Conservation (phyloP, 2,797 vertebrate species). For the Euphonia xanthogaster region DNA sequence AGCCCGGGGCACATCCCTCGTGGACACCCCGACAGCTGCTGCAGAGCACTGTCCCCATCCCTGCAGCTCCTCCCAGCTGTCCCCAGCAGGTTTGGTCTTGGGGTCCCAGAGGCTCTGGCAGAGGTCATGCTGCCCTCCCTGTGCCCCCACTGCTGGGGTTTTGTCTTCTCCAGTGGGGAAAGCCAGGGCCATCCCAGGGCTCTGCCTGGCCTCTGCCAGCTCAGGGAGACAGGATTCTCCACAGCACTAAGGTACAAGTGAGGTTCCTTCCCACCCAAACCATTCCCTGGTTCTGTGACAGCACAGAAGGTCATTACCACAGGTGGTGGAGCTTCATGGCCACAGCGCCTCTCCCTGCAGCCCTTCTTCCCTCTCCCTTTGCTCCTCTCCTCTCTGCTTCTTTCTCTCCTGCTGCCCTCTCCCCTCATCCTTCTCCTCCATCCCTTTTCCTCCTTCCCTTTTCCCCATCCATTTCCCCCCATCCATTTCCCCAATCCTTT, state of each 20-base stretch:
- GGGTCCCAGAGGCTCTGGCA: neutral
- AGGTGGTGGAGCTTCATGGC: neutral
- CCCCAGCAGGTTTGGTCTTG: neutral
- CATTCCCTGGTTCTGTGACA: rapidly evolving
- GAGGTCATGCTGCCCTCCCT: neutral
- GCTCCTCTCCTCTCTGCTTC: neutral
- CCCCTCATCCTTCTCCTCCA: too few species aligned
- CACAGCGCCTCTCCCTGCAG: neutral
- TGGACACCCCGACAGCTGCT: rapidly evolving
- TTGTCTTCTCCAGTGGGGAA: neutral
- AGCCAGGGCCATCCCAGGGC: neutral
- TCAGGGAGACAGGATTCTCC: neutral
- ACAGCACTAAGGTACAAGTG: neutral
- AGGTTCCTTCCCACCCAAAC: too few species aligned
- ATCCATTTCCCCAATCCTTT: too few species aligned
- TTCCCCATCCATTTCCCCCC: too few species aligned
- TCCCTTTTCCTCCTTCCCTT: too few species aligned
- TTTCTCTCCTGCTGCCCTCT: neutral
- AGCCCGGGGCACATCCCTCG: rapidly evolving
- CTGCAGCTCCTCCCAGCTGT: neutral
- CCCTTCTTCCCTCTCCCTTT: neutral
- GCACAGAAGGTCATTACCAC: neutral
- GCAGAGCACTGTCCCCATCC: neutral
- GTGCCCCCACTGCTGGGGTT: rapidly evolving
- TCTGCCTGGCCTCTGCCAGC: neutral